phyloP scores from a whole-genome alignment of 2,797 vertebrate species.

The Squalus acanthias region DNA sequence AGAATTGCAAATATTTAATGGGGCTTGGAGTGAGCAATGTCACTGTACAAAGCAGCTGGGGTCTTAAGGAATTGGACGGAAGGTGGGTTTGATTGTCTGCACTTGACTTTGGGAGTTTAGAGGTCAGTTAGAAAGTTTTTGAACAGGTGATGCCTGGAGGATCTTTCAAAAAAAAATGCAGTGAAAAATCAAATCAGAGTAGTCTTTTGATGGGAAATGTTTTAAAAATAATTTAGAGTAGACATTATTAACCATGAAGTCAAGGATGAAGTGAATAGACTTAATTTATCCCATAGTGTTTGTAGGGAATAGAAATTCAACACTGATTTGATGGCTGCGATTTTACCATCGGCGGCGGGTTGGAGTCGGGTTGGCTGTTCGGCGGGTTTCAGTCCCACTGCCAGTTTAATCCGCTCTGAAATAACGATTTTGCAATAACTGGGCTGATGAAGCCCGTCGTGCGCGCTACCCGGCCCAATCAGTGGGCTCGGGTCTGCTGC shows the following conservation, averaged over 20 bases:
- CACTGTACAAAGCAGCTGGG: not conserved
- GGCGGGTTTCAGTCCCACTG: too few relatives aligned
- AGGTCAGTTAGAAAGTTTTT: not conserved
- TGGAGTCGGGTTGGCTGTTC: too few relatives aligned
- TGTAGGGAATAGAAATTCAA: not conserved
- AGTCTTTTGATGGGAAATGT: not conserved
- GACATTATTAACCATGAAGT: not conserved
- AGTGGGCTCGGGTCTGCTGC: too few relatives aligned
- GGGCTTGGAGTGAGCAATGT: not conserved
- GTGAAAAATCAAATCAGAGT: not conserved
- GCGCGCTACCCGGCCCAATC: too few relatives aligned
- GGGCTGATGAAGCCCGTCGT: too few relatives aligned
- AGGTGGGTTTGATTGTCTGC: not conserved
- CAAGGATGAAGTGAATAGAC: not conserved
- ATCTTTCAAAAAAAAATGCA: not conserved
- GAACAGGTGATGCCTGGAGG: not conserved
- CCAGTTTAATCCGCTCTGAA: too few relatives aligned
- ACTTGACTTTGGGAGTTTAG: not conserved
- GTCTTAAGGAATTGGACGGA: not conserved
- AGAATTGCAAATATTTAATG: not conserved
- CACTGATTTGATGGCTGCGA: not conserved
- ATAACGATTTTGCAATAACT: too few relatives aligned
- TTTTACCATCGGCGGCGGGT: too few relatives aligned
- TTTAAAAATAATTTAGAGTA: not conserved
- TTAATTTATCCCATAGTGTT: not conserved